These are phyloP conservation scores for Anniella stebbinsi DNA, from an alignment of 2,797 vertebrate genomes.

Conservation along the genomic window DNA sequence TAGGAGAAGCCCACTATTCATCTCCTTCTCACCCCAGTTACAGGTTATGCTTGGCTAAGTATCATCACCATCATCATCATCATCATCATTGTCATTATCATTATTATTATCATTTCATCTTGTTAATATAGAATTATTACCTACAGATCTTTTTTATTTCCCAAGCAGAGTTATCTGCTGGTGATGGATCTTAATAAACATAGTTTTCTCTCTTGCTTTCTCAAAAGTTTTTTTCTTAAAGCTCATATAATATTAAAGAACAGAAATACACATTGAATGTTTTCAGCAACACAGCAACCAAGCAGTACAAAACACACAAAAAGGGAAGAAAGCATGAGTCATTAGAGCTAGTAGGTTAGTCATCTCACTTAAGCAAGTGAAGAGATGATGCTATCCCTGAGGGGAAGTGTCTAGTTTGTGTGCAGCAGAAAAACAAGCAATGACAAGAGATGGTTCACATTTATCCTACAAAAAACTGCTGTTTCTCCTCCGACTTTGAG, in stretches of 20 bases:
- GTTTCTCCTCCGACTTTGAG: background rate
- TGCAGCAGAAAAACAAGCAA: slow-evolving; percentile 6
- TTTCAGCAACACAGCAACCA: slow-evolving; percentile 37
- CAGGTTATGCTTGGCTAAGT: background rate
- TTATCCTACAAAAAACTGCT: background rate
- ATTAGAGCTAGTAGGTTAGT: slow-evolving; percentile 32
- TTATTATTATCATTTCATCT: background rate
- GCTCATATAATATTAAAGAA: slow-evolving; percentile 33
- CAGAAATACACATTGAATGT: slow-evolving; percentile 53
- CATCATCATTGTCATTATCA: background rate
- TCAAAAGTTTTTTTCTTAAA: background rate
- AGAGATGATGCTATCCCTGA: slow-evolving; percentile 23
- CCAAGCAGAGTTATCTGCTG: fast-evolving
- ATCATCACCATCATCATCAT: background rate
- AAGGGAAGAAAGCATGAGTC: slow-evolving; percentile 66
- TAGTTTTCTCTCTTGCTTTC: slow-evolving; percentile 12
- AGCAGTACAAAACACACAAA: slow-evolving; percentile 55
- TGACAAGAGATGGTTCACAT: slow-evolving; percentile 8
- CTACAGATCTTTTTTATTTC: background rate
- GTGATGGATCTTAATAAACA: fast-evolving
- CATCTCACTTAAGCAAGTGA: slow-evolving; percentile 12
- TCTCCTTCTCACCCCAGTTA: background rate
- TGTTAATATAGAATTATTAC: background rate
- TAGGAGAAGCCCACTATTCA: background rate
- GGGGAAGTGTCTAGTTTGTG: background rate